Conservation (phyloP, 2,797 vertebrate species). For the Pampus argenteus region DNA sequence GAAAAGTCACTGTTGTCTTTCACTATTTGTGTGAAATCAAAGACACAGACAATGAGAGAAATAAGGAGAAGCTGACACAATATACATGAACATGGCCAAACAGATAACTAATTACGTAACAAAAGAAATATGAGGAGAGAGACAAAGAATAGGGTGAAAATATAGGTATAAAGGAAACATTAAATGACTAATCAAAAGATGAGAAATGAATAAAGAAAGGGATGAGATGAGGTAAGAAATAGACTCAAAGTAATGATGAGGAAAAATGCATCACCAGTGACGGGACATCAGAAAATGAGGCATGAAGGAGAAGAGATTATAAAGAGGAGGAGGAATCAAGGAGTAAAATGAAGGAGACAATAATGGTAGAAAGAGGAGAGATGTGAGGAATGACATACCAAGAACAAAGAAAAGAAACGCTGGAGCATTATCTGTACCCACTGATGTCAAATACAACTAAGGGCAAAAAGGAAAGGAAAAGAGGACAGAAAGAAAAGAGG, state of each 20-base stretch:
- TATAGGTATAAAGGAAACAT: not conserved
- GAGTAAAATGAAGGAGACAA: not conserved
- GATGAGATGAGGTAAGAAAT: slow-evolving; percentile 2
- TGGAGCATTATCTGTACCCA: slow-evolving; percentile 2
- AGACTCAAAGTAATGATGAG: slow-evolving; percentile 6
- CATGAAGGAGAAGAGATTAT: slow-evolving; percentile 10
- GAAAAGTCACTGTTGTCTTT: not conserved
- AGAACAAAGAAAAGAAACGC: slow-evolving; percentile 18
- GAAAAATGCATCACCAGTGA: slow-evolving; percentile 2
- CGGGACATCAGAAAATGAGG: slow-evolving; percentile 5
- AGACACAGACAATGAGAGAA: not conserved
- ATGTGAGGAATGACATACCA: not conserved
- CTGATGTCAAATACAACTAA: slow-evolving; percentile 3
- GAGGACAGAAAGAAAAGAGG: not conserved
- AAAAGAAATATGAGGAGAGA: slow-evolving; percentile 6
- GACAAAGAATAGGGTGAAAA: not conserved
- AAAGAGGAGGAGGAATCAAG: not conserved
- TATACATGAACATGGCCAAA: not conserved
- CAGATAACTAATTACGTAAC: not conserved
- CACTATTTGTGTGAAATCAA: not conserved
- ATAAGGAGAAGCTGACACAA: not conserved
- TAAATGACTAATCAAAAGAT: not conserved
- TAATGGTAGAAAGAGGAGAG: not conserved
- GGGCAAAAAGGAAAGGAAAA: not conserved
- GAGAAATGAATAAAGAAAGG: not conserved